Evolutionary conservation across 2,888 invertebrate species (phyloP).

Genomic region (Eulithis prunata): DNA sequence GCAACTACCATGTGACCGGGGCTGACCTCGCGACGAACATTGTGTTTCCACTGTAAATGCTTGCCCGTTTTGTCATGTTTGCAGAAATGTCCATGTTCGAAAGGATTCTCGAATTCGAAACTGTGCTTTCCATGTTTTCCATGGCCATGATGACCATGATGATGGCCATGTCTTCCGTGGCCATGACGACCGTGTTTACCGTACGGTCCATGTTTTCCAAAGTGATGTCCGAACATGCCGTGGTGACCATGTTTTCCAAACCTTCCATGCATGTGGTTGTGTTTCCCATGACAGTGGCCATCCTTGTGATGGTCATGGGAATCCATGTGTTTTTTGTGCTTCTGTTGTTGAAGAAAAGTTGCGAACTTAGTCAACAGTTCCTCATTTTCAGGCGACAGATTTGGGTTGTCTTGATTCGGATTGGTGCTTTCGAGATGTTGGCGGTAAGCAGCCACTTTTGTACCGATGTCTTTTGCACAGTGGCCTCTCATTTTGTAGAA

Average conservation of each 20-base stretch:
- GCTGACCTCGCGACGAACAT: conserved; percentile 30
- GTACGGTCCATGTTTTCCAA: conserved; percentile 43
- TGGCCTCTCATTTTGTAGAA: conserved; percentile 46
- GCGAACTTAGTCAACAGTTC: conserved; percentile 47
- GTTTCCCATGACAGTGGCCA: conserved; percentile 16
- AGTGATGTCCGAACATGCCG: conserved; percentile 39
- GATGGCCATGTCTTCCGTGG: conserved; percentile 30
- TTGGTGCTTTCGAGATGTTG: conserved; percentile 31
- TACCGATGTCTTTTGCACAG: conserved; percentile 38
- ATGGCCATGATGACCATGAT: conserved; percentile 33
- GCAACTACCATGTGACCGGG: conserved; percentile 38
- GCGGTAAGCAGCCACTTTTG: conserved; percentile 42
- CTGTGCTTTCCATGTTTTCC: conserved; percentile 33
- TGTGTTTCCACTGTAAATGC: conserved; percentile 34
- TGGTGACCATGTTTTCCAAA: conserved; percentile 38
- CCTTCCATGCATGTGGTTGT: conserved; percentile 22
- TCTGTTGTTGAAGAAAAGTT: conserved; percentile 44
- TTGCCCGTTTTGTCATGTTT: conserved; percentile 39
- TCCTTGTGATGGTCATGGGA: conserved; percentile 2
- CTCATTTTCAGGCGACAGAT: conserved; percentile 42
- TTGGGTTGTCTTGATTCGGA: conserved; percentile 29
- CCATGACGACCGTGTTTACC: conserved; percentile 34
- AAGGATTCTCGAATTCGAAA: conserved; percentile 24
- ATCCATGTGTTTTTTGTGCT: conserved; percentile 27
- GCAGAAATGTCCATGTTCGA: conserved; percentile 18